Conservation (phyloP, 2,797 vertebrate genomes). For the Falco naumanni region DNA sequence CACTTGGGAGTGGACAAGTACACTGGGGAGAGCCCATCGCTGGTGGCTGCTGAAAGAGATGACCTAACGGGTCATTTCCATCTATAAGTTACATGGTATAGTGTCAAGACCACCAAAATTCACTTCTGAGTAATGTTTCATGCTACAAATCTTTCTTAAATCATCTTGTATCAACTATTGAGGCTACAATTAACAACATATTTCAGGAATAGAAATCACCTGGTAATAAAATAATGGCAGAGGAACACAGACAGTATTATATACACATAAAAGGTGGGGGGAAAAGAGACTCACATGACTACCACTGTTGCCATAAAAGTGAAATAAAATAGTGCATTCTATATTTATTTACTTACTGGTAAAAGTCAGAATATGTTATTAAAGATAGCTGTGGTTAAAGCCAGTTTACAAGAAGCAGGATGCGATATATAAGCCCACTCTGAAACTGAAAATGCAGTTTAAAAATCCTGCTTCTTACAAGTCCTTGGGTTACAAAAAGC, state of each 20-base stretch:
- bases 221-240: neutral
- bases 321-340: neutral
- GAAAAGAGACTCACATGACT: neutral
- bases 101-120: neutral
- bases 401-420: neutral
- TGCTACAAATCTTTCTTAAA: neutral
- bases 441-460: neutral
- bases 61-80: neutral
- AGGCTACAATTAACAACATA: neutral
- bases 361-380: neutral
- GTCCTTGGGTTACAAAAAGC: neutral
- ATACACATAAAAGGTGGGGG: neutral
- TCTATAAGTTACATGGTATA: neutral
- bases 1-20: neutral
- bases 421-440: neutral
- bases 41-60: neutral
- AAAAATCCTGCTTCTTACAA: neutral
- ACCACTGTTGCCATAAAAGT: neutral
- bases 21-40: fast-evolving
- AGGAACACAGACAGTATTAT: neutral
- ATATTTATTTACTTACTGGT: neutral
- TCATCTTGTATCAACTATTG: neutral
- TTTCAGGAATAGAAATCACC: neutral
- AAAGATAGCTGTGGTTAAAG: neutral
- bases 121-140: neutral